Conservation (phyloP, 2,888 invertebrate genomes). For the Rotaria socialis region DNA sequence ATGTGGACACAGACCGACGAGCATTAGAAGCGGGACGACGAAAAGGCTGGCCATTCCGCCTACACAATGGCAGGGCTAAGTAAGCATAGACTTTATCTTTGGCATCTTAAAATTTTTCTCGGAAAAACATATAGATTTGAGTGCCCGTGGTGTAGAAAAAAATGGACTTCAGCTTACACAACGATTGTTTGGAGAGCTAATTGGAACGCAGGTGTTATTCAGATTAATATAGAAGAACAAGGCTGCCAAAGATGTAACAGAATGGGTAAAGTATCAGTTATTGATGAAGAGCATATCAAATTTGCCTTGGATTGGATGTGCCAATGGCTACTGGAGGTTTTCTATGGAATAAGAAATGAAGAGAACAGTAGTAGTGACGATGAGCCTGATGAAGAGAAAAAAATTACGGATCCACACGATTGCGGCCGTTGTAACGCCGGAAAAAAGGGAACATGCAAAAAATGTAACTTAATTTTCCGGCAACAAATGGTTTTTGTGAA, state of each 20-base stretch:
- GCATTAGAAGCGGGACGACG: background rate
- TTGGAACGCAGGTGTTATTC: background rate
- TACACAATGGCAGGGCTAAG: background rate
- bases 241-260: background rate
- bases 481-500: too few relatives aligned
- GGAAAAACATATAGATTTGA: background rate
- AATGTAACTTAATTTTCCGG: background rate
- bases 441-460: background rate
- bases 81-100: background rate
- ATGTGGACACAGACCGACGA: background rate
- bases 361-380: background rate
- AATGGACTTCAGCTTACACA: background rate
- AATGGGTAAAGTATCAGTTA: background rate
- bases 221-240: background rate
- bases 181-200: background rate
- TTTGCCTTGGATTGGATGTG: background rate
- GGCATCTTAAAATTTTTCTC: background rate
- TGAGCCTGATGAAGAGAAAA: background rate
- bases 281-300: background rate
- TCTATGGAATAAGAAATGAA: background rate
- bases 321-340: background rate
- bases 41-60: background rate
- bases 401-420: background rate
- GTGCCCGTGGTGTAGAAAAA: background rate
- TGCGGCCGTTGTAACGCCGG: background rate